Base-by-base conservation (phyloP, 1,140 invertebrate genomes). In the Drosophila pectinifera region DNA sequence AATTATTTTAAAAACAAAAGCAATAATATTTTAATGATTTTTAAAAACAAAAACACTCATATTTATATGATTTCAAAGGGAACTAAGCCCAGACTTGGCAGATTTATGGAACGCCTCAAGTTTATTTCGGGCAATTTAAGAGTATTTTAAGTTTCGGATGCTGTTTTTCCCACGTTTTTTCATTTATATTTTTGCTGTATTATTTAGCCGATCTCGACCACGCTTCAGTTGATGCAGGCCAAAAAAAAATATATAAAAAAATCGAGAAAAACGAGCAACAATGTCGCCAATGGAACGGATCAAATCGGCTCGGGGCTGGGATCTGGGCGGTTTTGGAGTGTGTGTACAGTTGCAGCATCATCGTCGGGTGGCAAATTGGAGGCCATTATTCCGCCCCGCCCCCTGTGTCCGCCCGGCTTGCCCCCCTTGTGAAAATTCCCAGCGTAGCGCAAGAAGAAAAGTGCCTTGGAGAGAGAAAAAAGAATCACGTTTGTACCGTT, bases 401-500 rank as follows among this genome's bases (percentile, higher is more conserved):
- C 26, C 42, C 43, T 20, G 18, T 28, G 16, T 24, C 45, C 14
- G 13, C 53, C 55, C 51, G 20, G 46, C n/a, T 42, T 11, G 51
- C 46, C 22, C 46, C 54, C 39, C 22, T 54, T 31, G 6, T 59
- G 53, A 76, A 88, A 88, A 78, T 88, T 78, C 74, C 69, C 72
- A 76, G 49, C 34, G 31, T 53, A 36, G 31, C 31, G 31, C 31
- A 34, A 34, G 31, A 34, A 34, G 31, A 36, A 53, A 53, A 53
- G 49, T 36, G 49, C 49, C 31, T 53, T 53, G 34, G 18, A 53
- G 8, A 31, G 28, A 11, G 4, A 31, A 31, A 31, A 53, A 38
- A 56, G 76, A 88, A 88, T 88, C 84, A 88, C 84, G 84, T 88
- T 88, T 88, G 77, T 88, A 88, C 84, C 84, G 84, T 88, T 88